Conservation (phyloP, 2,888 invertebrate species). For the Cotesia congregata region DNA sequence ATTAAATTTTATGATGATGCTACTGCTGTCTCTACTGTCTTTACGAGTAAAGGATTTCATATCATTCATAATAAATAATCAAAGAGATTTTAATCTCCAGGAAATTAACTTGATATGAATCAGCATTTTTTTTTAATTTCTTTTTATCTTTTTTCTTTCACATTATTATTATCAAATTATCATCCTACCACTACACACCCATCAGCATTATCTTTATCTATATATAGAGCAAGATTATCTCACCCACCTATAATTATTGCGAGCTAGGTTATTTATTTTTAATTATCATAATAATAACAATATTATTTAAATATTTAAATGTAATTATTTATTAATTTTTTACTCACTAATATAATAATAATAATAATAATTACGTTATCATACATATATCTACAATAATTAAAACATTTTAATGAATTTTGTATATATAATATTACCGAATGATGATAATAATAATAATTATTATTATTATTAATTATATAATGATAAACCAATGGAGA, state of each 20-base stretch:
- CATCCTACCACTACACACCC: no score
- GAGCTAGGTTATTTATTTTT: no score
- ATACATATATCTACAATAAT: background rate
- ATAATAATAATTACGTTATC: no score
- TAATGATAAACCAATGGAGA: background rate
- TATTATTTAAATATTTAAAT: no score
- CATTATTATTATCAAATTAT: no score
- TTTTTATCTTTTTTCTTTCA: background rate
- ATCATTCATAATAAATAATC: background rate
- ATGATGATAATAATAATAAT: no score
- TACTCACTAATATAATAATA: background rate
- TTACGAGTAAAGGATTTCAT: background rate
- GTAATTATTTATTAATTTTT: background rate
- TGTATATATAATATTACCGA: no score
- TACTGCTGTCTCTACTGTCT: background rate
- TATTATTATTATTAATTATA: background rate
- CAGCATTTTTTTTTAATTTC: background rate
- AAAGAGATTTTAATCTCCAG: background rate
- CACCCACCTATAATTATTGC: no score
- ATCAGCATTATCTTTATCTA: no score
- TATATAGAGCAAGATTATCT: no score
- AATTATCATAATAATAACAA: no score
- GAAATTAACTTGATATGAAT: background rate
- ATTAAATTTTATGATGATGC: constrained; percentile 28
- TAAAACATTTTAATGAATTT: background rate